phyloP scores from a whole-genome alignment of 2,113 vertebrate species.

The Caracal caracal region DNA sequence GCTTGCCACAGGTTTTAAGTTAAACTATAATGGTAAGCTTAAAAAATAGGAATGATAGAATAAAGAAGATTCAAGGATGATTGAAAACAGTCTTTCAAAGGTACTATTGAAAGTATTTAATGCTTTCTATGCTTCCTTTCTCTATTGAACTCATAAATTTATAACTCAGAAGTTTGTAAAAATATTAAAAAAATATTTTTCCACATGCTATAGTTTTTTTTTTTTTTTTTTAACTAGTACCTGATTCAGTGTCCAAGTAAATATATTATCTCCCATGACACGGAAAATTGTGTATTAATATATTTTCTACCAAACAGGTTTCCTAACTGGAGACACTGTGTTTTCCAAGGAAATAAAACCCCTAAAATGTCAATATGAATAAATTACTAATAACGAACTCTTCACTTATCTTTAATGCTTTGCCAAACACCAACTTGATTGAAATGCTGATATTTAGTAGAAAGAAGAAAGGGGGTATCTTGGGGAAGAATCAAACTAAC shows the following conservation, averaged over 20 bases:
- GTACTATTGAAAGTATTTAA: background rate
- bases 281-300: slow-evolving; percentile 5
- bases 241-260: background rate
- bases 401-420: slow-evolving; percentile 68
- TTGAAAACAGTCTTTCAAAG: slow-evolving; percentile 5
- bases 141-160: background rate
- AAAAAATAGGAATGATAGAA: background rate
- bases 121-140: background rate
- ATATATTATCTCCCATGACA: background rate
- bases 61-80: background rate
- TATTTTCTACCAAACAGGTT: slow-evolving; percentile 35
- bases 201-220: background rate
- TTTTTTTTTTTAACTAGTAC: background rate
- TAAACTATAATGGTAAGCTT: background rate
- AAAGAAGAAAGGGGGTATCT: slow-evolving; percentile 72
- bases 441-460: slow-evolving; percentile 73
- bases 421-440: slow-evolving; percentile 68
- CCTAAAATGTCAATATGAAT: slow-evolving; percentile 65
- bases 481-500: slow-evolving; percentile 68
- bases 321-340: background rate
- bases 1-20: background rate
- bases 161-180: background rate
- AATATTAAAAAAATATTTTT: slow-evolving; percentile 32
- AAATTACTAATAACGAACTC: slow-evolving; percentile 57
- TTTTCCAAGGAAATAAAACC: slow-evolving; percentile 27